A percentile compares a stretch with the other conserved stretches of the same genome.
Evolutionary conservation across 2,113 vertebrate genomes (phyloP).

Genomic region (Galemys pyrenaicus): DNA sequence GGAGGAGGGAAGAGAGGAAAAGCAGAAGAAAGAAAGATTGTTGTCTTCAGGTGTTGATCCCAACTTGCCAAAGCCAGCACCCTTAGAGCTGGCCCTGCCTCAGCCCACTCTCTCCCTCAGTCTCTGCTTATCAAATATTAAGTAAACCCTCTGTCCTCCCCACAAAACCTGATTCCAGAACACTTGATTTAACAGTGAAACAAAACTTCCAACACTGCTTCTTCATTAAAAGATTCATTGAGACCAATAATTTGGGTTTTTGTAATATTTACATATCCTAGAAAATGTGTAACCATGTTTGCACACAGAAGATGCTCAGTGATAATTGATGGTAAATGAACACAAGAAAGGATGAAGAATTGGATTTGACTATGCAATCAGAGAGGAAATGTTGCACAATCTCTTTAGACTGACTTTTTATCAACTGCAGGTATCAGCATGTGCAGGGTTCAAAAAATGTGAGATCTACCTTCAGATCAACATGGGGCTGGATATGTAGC

Average conservation of each 20-base stretch:
- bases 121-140: not conserved
- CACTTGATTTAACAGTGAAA: no score
- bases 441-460: not conserved
- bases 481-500: not conserved
- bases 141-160: not conserved
- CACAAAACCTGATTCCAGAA: no score
- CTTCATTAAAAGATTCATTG: not conserved
- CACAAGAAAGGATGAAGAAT: not conserved
- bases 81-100: not conserved
- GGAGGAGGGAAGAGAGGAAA: no score
- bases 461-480: not conserved
- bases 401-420: not conserved
- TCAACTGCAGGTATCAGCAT: not conserved
- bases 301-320: not conserved
- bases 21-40: not conserved
- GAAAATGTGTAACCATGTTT: not conserved
- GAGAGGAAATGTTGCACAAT: not conserved
- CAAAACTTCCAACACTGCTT: not conserved
- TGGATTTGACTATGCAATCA: not conserved
- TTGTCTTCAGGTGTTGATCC: not conserved
- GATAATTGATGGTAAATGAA: not conserved
- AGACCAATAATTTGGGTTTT: not conserved
- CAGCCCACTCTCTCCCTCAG: not conserved
- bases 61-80: accelerated
- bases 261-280: not conserved